Base-by-base conservation (phyloP, 2,888 invertebrate species). In the Callyntrura guangdongensis region DNA sequence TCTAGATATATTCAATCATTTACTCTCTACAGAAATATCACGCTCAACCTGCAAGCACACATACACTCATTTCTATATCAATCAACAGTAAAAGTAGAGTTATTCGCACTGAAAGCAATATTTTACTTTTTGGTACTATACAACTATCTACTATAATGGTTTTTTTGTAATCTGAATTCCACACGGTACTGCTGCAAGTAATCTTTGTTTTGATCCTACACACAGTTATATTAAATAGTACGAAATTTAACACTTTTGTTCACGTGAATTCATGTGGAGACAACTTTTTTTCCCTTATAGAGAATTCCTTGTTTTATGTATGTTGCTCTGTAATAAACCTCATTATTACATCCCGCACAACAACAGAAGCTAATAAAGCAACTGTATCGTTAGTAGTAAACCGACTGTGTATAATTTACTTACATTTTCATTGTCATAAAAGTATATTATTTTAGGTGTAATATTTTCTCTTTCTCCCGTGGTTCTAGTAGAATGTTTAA, bases 81-180 rank as follows among this genome's bases (percentile, higher is more conserved):
- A 53, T 17, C 27, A 25, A 67, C 79, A 56, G n/a, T 27, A 69
- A n/a, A n/a, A n/a, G 36, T 36, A 36, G 36, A 36, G 36, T 36
- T n/a, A n/a, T 22, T 22, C 14, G 53, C 14, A 59, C 5, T 56
- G 22, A 81, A 67, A 69, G 49, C 11, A 84, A 72, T 3, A 82
- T 67, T 27, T 67, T 67, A 36, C 36, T 67, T 77, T 27, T 86
- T 47, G 47, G 59, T 45, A 79, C 67, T 64, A 67, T 67, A 20
- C 27, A 85, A 69, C 56, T 69, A 87, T 81, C 27, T 87, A 69
- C 81, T 56, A 87, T 69, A 67, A 72, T 45, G 36, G 11, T 74
- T 45, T 45, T 82, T 53, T 17, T 59, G 20, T n/a, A n/a, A n/a
- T n/a, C n/a, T n/a, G n/a, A n/a, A n/a, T 77, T 47, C 17, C 0